phyloP scores from a whole-genome alignment of 2,888 invertebrate species.

The Pollenia angustigena region DNA sequence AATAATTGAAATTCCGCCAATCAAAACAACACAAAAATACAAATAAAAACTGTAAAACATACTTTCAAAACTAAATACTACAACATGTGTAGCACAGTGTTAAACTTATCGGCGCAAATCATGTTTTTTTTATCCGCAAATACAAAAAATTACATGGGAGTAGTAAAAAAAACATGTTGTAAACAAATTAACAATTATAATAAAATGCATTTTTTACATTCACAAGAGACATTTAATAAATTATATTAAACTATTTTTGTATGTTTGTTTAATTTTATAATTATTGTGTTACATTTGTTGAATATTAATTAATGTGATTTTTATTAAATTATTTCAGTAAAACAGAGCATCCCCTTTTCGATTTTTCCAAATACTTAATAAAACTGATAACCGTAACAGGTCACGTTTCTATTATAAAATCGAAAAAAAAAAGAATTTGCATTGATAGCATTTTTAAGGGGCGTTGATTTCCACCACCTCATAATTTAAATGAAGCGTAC shows the following conservation, averaged over 20 bases:
- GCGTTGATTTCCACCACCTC: slow-evolving; percentile 47
- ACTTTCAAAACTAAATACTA: not conserved
- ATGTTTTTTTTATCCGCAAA: slow-evolving; percentile 8
- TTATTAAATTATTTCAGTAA: not conserved
- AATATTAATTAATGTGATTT: slow-evolving; percentile 6
- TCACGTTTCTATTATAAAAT: slow-evolving; percentile 36
- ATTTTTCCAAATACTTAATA: not conserved
- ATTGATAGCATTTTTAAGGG: slow-evolving; percentile 49
- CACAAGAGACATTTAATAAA: slow-evolving; percentile 41
- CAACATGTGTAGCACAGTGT: not conserved
- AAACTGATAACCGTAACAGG: slow-evolving; percentile 33
- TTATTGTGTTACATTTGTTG: not conserved
- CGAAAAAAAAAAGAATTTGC: slow-evolving; percentile 28
- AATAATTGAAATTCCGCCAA: slow-evolving; percentile 43
- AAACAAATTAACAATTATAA: slow-evolving; percentile 42
- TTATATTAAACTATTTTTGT: not conserved
- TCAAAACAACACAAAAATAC: not conserved
- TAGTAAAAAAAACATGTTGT: slow-evolving; percentile 24
- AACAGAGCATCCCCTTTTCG: slow-evolving; percentile 28
- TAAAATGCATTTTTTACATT: slow-evolving; percentile 21
- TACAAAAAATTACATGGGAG: not conserved
- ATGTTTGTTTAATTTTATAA: slow-evolving; percentile 9
- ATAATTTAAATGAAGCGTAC: slow-evolving; percentile 19
- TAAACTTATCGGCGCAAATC: not conserved
- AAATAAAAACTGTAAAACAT: not conserved